Evolutionary conservation across 2,797 vertebrate genomes (phyloP).

Genomic region (Crax fasciolata): DNA sequence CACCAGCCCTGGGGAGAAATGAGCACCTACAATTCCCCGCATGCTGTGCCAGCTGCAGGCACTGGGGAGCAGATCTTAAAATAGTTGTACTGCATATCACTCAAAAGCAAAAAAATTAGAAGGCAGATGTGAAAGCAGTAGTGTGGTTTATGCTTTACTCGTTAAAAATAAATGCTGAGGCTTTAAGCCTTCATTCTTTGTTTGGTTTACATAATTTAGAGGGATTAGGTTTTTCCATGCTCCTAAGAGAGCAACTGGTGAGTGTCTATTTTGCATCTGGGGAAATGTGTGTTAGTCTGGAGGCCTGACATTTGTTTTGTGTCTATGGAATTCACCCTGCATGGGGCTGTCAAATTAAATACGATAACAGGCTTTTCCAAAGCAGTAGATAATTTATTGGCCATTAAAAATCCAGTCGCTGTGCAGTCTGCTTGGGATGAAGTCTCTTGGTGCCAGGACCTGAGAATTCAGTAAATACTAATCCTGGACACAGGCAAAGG

Average conservation of each 20-base stretch:
- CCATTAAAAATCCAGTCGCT: conserved; percentile 41
- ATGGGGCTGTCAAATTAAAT: conserved; percentile 64
- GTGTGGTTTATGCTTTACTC: conserved; percentile 34
- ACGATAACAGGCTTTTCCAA: conserved; percentile 55
- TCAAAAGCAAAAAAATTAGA: background rate
- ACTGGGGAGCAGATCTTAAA: background rate
- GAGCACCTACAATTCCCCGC: background rate
- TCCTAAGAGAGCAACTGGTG: conserved; percentile 3
- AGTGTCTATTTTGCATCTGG: conserved; percentile 39
- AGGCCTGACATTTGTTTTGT: conserved; percentile 59
- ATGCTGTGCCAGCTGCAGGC: background rate
- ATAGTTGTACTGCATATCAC: background rate
- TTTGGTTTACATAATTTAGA: conserved; percentile 59
- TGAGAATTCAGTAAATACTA: background rate
- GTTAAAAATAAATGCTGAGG: conserved; percentile 30
- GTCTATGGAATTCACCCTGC: conserved; percentile 42
- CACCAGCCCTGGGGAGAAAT: background rate
- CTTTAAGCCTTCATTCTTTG: conserved; percentile 16
- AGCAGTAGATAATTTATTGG: conserved; percentile 52
- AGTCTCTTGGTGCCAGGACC: background rate
- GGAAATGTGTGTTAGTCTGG: background rate
- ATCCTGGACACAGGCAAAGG: background rate
- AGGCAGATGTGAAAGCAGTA: conserved; percentile 6
- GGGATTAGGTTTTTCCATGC: conserved; percentile 52
- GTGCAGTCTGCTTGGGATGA: background rate